Evolutionary conservation across 1,140 invertebrate species (phyloP), one percentile per base, ranked within the genome.

Genomic region (Yoshiicerus persimilis): DNA sequence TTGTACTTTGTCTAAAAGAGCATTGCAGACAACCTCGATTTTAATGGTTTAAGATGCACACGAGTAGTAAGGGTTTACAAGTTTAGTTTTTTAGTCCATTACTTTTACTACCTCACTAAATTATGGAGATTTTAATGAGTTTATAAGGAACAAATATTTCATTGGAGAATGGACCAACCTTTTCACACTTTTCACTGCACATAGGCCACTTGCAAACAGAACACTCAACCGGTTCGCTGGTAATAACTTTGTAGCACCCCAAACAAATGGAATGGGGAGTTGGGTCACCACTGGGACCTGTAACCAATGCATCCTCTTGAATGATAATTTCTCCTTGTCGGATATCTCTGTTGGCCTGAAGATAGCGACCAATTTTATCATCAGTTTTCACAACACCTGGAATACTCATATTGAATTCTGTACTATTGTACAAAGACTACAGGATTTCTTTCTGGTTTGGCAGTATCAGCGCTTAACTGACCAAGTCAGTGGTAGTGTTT

Each of bases 311-410:
- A 25, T 93, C 92, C 92, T 97, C 96, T 89, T 96, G 94, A 11
- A 95, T 92, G 3, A 97, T 92, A 4, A 97, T 93, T 91, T 97
- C 96, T 3, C 96, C 96, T 25, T 94, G 92, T 89, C 95, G 94
- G 2, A 98, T 95, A 88, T 95, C 94, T 88, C 95, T 93, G 0
- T 94, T 95, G 0, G 97, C 96, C 64, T 96, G 93, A 88, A 97
- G 92, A 91, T 96, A 95, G 56, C 96, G 93, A 0, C 96, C 96
- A 32, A 94, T 91, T 30, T 91, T 91, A 0, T 92, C 90, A 90
- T 94, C 84, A 66, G 11, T 62, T 86, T 88, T 88, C 20, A 88
- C 56, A 11, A 88, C 84, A 32, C 87, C 87, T 39, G 87, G 87
- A 86, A 86, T n/a, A 66, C 84, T 86, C 84, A 86, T 86, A 13